Conservation (phyloP, 2,113 vertebrate genomes). For the Emydocephalus ijimae region DNA sequence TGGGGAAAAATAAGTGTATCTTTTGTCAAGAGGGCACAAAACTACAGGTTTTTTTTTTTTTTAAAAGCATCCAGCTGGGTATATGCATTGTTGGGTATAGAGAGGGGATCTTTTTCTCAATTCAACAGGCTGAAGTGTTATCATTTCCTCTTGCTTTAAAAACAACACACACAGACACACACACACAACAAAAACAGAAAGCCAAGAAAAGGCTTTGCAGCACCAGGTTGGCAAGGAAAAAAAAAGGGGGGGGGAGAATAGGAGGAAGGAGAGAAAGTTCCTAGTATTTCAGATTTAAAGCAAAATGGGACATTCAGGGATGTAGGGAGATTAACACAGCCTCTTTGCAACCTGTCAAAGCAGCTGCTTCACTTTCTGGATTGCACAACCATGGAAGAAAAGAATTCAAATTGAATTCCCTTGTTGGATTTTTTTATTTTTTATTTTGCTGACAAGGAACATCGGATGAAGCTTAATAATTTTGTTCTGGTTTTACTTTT, state of each 20-base stretch:
- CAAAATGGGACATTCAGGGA: neutral
- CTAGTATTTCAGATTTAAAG: neutral
- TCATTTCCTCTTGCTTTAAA: neutral
- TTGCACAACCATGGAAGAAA: neutral
- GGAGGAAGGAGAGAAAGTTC: neutral
- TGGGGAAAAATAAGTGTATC: neutral
- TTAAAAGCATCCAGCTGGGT: slow-evolving; percentile 32
- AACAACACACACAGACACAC: too few species aligned
- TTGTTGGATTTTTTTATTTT: neutral
- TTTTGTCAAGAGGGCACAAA: neutral
- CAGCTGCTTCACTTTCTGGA: neutral
- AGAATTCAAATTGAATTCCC: neutral
- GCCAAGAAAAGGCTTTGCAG: neutral
- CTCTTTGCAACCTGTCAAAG: neutral
- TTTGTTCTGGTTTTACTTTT: neutral
- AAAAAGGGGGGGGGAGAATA: neutral
- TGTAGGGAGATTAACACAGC: neutral
- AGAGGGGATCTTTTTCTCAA: slow-evolving; percentile 48
- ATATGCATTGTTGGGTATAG: slow-evolving; percentile 17
- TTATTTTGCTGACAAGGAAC: neutral
- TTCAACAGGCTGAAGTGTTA: neutral
- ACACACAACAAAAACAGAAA: neutral
- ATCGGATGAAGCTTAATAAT: neutral
- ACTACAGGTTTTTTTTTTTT: slow-evolving; percentile 31
- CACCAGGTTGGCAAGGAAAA: neutral